phyloP scores from a whole-genome alignment of 2,888 invertebrate species.

The Therioaphis trifolii region DNA sequence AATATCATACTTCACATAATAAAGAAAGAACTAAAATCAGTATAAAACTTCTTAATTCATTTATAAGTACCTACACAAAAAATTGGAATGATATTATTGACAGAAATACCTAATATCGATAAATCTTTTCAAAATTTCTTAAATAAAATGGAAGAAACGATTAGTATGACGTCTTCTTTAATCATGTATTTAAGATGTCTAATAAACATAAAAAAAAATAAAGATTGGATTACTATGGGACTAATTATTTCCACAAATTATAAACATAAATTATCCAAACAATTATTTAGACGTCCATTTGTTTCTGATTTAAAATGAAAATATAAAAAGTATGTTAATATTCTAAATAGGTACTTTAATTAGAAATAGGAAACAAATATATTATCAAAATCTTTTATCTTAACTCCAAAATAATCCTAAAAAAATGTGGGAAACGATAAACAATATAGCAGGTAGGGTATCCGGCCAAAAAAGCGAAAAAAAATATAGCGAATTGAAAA shows the following conservation, averaged over 20 bases:
- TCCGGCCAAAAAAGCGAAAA: too few species aligned
- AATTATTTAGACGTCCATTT: not conserved
- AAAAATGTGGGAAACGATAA: not conserved
- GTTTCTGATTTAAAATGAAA: not conserved
- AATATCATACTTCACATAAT: too few species aligned
- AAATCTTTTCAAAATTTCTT: not conserved
- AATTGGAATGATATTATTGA: too few species aligned
- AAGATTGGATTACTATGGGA: not conserved
- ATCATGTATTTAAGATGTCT: too few species aligned
- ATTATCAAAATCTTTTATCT: not conserved
- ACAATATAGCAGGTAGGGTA: not conserved
- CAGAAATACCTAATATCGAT: not conserved
- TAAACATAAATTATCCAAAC: not conserved
- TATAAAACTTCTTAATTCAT: too few species aligned
- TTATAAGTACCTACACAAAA: too few species aligned
- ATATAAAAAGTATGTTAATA: not conserved
- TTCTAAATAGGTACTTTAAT: not conserved
- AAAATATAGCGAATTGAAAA: too few species aligned
- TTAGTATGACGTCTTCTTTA: not conserved
- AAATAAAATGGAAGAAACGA: not conserved
- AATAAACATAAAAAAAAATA: not conserved
- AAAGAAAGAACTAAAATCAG: too few species aligned
- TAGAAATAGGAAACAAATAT: not conserved
- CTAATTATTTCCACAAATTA: not conserved
- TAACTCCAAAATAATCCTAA: slow-evolving; percentile 4